Conservation (phyloP, 2,797 vertebrate species). For the Hydrolagus colliei region DNA sequence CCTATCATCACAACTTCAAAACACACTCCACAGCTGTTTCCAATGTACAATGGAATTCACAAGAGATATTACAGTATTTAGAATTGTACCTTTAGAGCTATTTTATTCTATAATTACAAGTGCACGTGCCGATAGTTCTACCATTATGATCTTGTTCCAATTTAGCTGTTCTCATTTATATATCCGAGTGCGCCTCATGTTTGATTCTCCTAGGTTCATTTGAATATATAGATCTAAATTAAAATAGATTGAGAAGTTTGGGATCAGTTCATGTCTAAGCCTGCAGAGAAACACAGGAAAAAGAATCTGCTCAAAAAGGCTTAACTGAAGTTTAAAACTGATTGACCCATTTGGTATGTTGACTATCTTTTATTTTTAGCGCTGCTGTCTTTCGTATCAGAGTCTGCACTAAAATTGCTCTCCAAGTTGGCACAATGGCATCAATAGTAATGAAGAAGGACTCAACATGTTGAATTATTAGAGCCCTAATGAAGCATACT, state of each 20-base stretch:
- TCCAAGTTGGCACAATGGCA: background rate
- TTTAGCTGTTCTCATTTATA: slow-evolving; percentile 4
- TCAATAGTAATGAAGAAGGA: background rate
- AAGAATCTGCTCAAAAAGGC: background rate
- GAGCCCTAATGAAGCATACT: background rate
- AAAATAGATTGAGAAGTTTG: background rate
- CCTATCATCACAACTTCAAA: background rate
- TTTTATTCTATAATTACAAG: slow-evolving; percentile 22
- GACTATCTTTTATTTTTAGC: background rate
- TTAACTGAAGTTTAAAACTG: background rate
- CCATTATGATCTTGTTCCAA: slow-evolving; percentile 13
- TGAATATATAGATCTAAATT: background rate
- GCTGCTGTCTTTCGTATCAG: background rate
- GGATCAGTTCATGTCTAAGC: background rate
- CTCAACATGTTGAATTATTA: background rate
- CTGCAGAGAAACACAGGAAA: background rate
- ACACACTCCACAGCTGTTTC: slow-evolving; percentile 12
- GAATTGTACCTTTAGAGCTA: slow-evolving; percentile 17
- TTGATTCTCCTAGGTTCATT: background rate
- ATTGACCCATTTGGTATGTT: background rate
- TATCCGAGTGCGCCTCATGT: background rate
- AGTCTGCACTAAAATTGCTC: background rate
- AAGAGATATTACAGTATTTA: slow-evolving; percentile 12
- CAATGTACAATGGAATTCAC: slow-evolving; percentile 14
- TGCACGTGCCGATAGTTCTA: background rate